Conservation (phyloP, 2,113 vertebrate species). For the Poeciliopsis turrubarensis region DNA sequence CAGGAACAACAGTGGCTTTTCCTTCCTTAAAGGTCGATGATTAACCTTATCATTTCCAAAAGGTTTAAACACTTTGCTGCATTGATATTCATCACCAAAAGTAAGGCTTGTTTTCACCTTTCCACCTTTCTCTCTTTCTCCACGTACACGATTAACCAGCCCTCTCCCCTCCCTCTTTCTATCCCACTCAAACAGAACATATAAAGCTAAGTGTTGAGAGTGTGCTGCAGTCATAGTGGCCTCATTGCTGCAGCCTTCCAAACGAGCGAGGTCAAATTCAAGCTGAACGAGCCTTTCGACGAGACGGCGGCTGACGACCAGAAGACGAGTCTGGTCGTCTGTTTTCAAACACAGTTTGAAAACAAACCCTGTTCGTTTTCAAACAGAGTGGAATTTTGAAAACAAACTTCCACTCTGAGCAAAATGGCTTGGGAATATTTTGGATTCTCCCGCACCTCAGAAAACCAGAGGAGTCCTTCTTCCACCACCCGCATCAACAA, state of each 20-base stretch:
- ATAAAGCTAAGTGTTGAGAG: slow-evolving; percentile 38
- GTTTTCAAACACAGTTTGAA: no score
- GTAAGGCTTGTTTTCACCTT: neutral
- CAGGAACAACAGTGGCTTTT: neutral
- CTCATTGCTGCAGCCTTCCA: slow-evolving; percentile 3
- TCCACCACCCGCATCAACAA: slow-evolving; percentile 79
- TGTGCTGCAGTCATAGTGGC: slow-evolving; percentile 36
- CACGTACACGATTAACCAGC: neutral
- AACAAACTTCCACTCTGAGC: neutral
- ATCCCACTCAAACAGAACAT: neutral
- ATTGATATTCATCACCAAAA: neutral
- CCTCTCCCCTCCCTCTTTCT: neutral
- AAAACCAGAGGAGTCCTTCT: neutral
- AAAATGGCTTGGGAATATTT: slow-evolving; percentile 74
- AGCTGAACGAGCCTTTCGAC: no score
- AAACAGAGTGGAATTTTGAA: no score
- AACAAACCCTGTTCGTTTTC: no score
- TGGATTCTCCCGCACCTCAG: slow-evolving; percentile 59
- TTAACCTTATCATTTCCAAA: slow-evolving; percentile 45
- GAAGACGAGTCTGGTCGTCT: no score
- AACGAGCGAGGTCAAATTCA: no score
- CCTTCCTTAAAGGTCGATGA: slow-evolving; percentile 53
- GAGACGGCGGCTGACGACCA: no score
- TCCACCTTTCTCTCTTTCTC: no score
- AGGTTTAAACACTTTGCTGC: slow-evolving; percentile 31